Conservation (phyloP, 64 coral and sea anemone species). For the Montipora efflorescens region DNA sequence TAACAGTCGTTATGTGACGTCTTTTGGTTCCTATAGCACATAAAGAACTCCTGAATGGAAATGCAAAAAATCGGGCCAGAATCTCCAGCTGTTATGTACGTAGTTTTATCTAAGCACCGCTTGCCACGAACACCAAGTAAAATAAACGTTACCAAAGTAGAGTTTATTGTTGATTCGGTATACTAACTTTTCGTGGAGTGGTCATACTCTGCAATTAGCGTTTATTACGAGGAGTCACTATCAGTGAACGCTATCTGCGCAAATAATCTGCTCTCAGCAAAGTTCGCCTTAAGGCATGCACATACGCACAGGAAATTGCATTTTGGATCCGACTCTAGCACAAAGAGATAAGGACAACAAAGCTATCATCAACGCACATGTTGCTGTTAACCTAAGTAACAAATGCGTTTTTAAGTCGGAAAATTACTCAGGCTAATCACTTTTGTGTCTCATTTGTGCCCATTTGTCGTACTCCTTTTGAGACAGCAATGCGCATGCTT, state of each 20-base stretch:
- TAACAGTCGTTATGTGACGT: too few relatives aligned
- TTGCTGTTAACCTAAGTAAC: not conserved
- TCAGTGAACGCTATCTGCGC: conserved; percentile 23
- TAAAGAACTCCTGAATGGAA: too few relatives aligned
- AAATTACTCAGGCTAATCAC: not conserved
- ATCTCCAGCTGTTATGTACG: too few relatives aligned
- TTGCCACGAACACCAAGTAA: too few relatives aligned
- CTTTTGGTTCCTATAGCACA: too few relatives aligned
- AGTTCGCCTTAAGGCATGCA: not conserved
- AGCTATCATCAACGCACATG: conserved; percentile 5
- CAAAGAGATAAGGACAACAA: conserved; percentile 26
- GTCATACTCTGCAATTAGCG: not conserved
- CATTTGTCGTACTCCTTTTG: not conserved
- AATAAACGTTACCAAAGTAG: too few relatives aligned
- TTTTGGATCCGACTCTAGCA: not conserved
- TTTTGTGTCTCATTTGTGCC: not conserved
- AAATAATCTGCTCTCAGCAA: conserved; percentile 9
- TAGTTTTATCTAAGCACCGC: too few relatives aligned
- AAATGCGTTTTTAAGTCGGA: not conserved
- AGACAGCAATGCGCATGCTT: not conserved
- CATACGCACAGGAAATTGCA: conserved; percentile 54
- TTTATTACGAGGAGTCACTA: not conserved
- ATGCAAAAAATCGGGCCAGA: too few relatives aligned
- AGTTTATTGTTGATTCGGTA: too few relatives aligned
- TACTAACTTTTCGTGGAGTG: too few relatives aligned